phyloP scores from a whole-genome alignment of 2,888 invertebrate species.

The Apodemia hepburni region DNA sequence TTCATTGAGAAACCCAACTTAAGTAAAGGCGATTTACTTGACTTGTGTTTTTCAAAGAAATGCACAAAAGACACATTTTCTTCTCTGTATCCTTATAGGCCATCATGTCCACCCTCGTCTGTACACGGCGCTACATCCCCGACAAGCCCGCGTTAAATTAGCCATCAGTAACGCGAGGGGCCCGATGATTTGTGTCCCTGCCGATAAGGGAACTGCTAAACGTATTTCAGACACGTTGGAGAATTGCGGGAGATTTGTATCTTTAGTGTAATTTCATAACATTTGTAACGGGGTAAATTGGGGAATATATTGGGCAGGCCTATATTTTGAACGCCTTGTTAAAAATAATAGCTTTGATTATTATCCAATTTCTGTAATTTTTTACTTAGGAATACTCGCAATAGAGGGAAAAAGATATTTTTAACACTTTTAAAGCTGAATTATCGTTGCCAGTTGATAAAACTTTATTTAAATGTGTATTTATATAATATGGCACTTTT shows the following conservation, averaged over 20 bases:
- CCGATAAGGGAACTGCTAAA: conserved; percentile 41
- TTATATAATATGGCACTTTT: too few relatives aligned
- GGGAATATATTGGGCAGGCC: neutral
- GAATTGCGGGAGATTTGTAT: conserved; percentile 44
- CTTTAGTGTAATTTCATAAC: conserved; percentile 26
- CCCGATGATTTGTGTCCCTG: conserved; percentile 51
- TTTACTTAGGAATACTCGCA: too few relatives aligned
- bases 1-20: too few relatives aligned
- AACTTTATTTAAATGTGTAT: too few relatives aligned
- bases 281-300: conserved; percentile 8
- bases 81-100: neutral
- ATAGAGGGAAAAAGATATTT: too few relatives aligned
- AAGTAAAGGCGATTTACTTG: too few relatives aligned
- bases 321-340: too few relatives aligned
- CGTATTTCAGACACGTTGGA: conserved; percentile 40
- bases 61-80: neutral
- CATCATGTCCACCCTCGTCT: neutral
- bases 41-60: too few relatives aligned
- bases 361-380: too few relatives aligned
- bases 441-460: too few relatives aligned
- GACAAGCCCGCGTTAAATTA: conserved; percentile 44
- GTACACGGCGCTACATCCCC: conserved; percentile 16
- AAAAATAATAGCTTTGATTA: too few relatives aligned
- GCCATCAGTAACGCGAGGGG: conserved; percentile 45
- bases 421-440: too few relatives aligned